Percentiles rank a stretch among this genome's conserved stretches.
These are phyloP conservation scores for Tyrannus savana DNA, from an alignment of 2,113 vertebrate species.

Conservation along the genomic window DNA sequence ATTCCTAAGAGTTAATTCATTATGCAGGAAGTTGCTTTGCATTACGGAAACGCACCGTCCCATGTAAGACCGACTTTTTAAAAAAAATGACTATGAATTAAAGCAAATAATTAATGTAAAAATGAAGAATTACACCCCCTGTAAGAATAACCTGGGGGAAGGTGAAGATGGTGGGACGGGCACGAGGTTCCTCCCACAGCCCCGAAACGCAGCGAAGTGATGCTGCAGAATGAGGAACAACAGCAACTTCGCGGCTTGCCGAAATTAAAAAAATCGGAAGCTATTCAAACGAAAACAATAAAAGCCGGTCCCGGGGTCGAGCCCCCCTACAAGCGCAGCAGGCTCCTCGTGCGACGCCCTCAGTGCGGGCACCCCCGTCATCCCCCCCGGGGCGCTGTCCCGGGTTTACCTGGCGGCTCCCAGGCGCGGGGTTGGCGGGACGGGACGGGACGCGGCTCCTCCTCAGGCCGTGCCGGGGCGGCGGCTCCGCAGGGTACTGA, in stretches of 20 bases:
- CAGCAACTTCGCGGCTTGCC: background rate
- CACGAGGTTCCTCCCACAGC: background rate
- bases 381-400: background rate
- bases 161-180: background rate
- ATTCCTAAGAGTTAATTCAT: background rate
- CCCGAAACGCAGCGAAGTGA: background rate
- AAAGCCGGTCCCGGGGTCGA: background rate
- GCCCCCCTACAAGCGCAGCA: background rate
- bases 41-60: rapidly evolving
- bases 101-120: rapidly evolving
- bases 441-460: background rate
- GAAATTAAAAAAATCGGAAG: background rate
- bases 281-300: rapidly evolving
- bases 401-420: constrained; percentile 41
- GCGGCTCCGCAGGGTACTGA: no score
- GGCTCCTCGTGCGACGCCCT: rapidly evolving
- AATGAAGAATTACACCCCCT: rapidly evolving
- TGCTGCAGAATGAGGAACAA: background rate
- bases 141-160: background rate
- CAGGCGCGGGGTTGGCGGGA: background rate
- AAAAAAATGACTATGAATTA: background rate
- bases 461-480: background rate
- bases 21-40: background rate
- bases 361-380: background rate
- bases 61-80: background rate